Base-by-base conservation (phyloP, 2,113 vertebrate species). In the Brachirus orientalis region DNA sequence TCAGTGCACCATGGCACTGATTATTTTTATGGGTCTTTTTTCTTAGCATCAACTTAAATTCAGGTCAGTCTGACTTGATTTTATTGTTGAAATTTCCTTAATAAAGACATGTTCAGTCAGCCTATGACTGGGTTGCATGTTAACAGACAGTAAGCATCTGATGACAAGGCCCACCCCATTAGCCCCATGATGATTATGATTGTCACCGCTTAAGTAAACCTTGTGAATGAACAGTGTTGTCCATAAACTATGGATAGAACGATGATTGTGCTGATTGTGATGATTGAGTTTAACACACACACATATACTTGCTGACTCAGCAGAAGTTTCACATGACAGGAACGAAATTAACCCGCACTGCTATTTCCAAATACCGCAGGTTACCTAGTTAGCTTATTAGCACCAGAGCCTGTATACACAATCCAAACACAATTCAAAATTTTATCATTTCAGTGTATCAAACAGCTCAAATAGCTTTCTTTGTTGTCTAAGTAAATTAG, bases 71-170 rank as follows among this genome's bases (percentile, higher is more conserved):
- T n/a, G n/a, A n/a, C n/a, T 65, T 66, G 67, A 85, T 86, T 83
- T 80, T 72, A 79, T 76, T 83, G 75, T 83, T 80, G 57, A 51
- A 66, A 75, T 75, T 74, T 51, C 64, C 75, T 44, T 83, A 79
- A 90, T 85, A 63, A 86, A 89, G 82, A 89, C 75, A 12, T 82
- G 86, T 81, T 84, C 82, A 89, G 87, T 86, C 85, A 89, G 72
- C 61, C 73, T 69, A 68, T 86, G 72, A 88, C 76, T 70, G 52
- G 79, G 55, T 69, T 19, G 41, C 72, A 51, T 89, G 86, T 89
- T 89, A 89, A 89, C 85, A 89, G 82, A 79, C 77, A 46, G 85
- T 60, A 68, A 72, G 82, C 84, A 82, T 89, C 85, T 85, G 89
- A 88, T 77, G 84, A 90, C 86, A 77, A 86, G 77, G 69, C 75